phyloP scores from a whole-genome alignment of 2,797 vertebrate species.

The Potorous gilbertii region DNA sequence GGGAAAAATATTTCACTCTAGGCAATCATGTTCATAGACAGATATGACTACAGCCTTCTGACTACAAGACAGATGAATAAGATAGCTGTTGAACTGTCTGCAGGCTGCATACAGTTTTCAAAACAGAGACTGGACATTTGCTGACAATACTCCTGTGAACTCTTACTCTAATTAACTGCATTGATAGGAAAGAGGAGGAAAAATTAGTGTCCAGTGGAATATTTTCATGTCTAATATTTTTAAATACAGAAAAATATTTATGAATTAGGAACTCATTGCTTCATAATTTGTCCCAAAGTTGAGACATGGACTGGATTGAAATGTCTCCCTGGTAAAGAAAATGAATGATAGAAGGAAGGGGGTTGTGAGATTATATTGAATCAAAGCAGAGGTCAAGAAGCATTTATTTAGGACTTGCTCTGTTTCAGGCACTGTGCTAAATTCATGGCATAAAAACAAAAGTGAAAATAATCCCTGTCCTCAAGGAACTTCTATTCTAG shows the following conservation, averaged over 20 bases:
- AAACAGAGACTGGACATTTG: neutral
- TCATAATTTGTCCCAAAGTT: neutral
- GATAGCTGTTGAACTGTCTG: neutral
- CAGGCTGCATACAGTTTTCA: neutral
- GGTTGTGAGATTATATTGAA: neutral
- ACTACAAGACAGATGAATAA: neutral
- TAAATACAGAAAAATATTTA: neutral
- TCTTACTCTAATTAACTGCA: neutral
- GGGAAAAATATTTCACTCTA: slow-evolving; percentile 35
- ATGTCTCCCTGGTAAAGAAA: no score
- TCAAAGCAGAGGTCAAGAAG: neutral
- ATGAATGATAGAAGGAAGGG: neutral
- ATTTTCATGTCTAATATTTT: neutral
- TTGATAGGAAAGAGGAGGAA: neutral
- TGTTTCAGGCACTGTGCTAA: neutral
- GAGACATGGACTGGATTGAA: neutral
- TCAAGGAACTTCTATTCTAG: neutral
- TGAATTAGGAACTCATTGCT: neutral
- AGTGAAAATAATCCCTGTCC: neutral
- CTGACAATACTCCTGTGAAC: neutral
- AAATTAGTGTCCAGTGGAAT: neutral
- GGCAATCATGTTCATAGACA: slow-evolving; percentile 29
- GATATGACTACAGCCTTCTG: neutral
- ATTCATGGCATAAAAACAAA: neutral
- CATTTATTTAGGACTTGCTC: neutral